phyloP scores from a whole-genome alignment of 1,140 invertebrate genomes.

The Bradysia coprophila region DNA sequence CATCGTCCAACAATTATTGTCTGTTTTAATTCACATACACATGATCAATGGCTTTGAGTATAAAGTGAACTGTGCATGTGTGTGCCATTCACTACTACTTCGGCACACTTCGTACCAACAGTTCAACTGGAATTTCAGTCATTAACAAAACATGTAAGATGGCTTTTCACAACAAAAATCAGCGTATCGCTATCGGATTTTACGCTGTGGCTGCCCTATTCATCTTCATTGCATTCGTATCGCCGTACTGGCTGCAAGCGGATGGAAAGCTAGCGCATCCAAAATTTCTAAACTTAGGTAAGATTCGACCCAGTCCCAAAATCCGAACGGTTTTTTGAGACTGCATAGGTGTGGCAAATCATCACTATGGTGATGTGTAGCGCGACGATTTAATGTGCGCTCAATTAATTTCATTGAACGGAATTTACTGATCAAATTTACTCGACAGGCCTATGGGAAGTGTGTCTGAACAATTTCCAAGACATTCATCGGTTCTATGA shows the following conservation, averaged over 20 bases:
- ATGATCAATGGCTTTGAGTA: not conserved
- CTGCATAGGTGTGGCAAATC: too few species aligned
- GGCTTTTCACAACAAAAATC: constrained; percentile 1
- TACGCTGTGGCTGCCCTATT: constrained; percentile 48
- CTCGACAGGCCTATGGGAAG: constrained; percentile 76
- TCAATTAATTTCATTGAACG: too few species aligned
- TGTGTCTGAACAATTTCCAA: constrained; percentile 71
- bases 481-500: constrained; percentile 68
- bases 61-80: not conserved
- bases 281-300: constrained; percentile 66
- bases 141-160: too few species aligned
- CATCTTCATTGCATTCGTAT: constrained; percentile 73
- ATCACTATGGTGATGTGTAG: too few species aligned
- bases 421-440: too few species aligned
- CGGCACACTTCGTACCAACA: not conserved
- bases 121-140: not conserved
- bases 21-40: too few species aligned
- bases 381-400: too few species aligned
- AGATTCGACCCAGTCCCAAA: too few species aligned
- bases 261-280: constrained; percentile 61
- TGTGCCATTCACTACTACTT: not conserved
- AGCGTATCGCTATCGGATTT: constrained; percentile 35
- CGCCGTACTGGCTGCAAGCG: constrained; percentile 82
- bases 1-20: too few species aligned
- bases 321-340: too few species aligned